Conservation (phyloP, 1,140 invertebrate genomes). For the Triops longicaudatus region DNA sequence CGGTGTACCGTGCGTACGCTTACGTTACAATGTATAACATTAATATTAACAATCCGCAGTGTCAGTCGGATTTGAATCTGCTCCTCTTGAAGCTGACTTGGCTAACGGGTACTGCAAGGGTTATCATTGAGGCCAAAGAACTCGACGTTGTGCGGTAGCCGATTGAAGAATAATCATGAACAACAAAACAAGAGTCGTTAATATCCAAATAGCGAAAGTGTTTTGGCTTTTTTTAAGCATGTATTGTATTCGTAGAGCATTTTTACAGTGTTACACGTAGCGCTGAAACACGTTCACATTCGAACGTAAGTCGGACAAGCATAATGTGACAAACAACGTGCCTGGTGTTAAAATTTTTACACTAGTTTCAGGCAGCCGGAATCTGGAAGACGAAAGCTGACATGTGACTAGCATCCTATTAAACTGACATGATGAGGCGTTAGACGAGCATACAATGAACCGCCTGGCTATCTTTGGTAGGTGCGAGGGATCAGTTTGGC, state of each 20-base stretch:
- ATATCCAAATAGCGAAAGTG: too few relatives aligned
- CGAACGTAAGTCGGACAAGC: not conserved
- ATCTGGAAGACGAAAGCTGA: not conserved
- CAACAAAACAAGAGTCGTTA: not conserved
- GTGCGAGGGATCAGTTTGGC: not conserved
- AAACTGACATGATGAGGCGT: slow-evolving; percentile 1
- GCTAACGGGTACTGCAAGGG: not conserved
- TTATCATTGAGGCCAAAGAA: not conserved
- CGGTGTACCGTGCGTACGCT: too few relatives aligned
- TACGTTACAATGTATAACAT: too few relatives aligned
- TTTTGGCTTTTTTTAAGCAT: too few relatives aligned
- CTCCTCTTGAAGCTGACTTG: not conserved
- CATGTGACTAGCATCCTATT: slow-evolving; percentile 1
- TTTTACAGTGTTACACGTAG: too few relatives aligned
- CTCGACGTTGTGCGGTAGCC: not conserved
- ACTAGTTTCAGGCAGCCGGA: not conserved
- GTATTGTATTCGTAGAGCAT: too few relatives aligned
- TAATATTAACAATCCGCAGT: too few relatives aligned
- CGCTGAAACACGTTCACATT: too few relatives aligned
- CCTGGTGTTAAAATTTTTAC: not conserved
- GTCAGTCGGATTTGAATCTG: too few relatives aligned
- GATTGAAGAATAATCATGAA: not conserved
- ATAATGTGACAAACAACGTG: not conserved
- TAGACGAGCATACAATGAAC: not conserved
- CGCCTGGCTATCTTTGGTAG: not conserved